Evolutionary conservation across 2,888 invertebrate genomes (phyloP), one percentile per base, ranked within the genome.

Genomic region (Eupithecia subumbrata): DNA sequence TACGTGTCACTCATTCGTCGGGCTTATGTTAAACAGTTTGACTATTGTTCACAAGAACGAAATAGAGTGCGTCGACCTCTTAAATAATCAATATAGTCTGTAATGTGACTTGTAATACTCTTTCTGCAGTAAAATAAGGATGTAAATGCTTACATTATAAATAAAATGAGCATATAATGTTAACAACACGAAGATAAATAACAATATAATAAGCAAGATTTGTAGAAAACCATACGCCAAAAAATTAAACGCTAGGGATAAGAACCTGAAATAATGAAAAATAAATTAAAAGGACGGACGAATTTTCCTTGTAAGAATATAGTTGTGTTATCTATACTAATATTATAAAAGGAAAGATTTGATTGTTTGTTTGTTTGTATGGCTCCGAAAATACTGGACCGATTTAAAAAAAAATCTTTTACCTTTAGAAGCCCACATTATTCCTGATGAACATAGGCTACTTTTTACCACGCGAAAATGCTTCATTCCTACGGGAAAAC

Each of bases 21-120:
- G 5, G 75, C 73, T 80, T 80, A 80, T 80, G 80, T 75, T 76
- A 80, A 80, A 77, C 76, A 80, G 80, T 78, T 73, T 63, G 76
- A 48, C 78, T 80, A 80, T 80, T 80, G 80, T 80, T 73, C 75
- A 73, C 25, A 76, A 45, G 69, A 71, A 69, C 77, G 68, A 71
- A 76, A 72, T 68, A 71, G 22, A 56, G 71, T 71, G 60, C 60
- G 40, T 25, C 25, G 60, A 71, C 56, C 71, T 60, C 30, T 67
- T 67, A 67, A 67, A 67, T 69, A 69, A 30, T 69, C 67, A 67
- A 67, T 67, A 40, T 18, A 18, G 11, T 40, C 67, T 37, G 67
- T 67, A 40, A 34, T 40, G 67, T 37, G 9, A 66, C 18, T 18
- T 40, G 37, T 67, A 22, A 2, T 63, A 64, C 9, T 34, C 14